A percentile compares a stretch with the other conserved stretches of the same genome.
Conservation (phyloP, 2,113 vertebrate species). For the Microtus richardsoni region DNA sequence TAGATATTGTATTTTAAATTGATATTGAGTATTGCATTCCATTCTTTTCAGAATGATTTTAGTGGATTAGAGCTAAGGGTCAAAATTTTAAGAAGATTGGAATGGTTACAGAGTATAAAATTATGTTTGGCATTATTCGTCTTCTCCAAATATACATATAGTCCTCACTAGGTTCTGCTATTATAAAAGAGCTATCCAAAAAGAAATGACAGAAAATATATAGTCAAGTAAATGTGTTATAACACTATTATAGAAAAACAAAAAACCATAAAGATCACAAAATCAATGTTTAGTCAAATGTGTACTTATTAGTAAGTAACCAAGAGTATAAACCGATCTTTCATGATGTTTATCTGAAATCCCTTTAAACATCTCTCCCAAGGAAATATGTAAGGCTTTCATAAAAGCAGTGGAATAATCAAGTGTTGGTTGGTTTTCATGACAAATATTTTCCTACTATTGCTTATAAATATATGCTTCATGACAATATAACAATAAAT, state of each 20-base stretch:
- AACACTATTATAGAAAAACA: not conserved
- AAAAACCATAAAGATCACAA: not conserved
- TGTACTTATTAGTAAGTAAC: not conserved
- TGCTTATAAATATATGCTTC: not conserved
- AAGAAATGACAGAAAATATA: not conserved
- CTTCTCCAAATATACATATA: not conserved
- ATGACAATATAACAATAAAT: not conserved
- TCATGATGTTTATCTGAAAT: not conserved
- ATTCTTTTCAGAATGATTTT: not conserved
- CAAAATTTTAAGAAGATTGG: not conserved
- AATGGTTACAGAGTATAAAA: not conserved
- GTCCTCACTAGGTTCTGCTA: not conserved
- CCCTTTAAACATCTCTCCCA: not conserved
- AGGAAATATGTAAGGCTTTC: not conserved
- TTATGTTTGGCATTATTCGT: not conserved
- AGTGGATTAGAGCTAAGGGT: not conserved
- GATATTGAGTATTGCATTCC: not conserved
- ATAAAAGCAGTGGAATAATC: not conserved
- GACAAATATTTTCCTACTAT: not conserved
- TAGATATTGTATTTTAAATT: not conserved
- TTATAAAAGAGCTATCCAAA: not conserved
- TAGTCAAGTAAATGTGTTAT: not conserved
- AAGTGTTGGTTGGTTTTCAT: not conserved
- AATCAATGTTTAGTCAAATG: not conserved
- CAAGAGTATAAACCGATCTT: not conserved